phyloP scores from a whole-genome alignment of 2,113 vertebrate genomes.

The Propithecus coquereli region DNA sequence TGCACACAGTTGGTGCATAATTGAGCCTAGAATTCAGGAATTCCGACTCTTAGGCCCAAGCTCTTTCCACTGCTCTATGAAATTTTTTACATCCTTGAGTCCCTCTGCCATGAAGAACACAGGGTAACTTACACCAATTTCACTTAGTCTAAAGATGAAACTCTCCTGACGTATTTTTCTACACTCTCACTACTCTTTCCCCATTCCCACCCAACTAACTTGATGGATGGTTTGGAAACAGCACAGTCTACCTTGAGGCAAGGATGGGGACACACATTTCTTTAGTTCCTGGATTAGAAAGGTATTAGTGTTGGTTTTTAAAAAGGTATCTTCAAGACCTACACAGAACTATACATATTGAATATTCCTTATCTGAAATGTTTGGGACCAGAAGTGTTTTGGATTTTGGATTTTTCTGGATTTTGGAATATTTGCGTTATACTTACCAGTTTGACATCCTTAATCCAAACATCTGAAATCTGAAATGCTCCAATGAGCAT shows the following conservation, averaged over 20 bases:
- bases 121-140: background rate
- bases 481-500: background rate
- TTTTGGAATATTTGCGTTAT: background rate
- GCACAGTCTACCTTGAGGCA: background rate
- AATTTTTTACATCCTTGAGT: background rate
- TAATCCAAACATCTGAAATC: background rate
- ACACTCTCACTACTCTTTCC: background rate
- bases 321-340: background rate
- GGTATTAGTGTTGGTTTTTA: background rate
- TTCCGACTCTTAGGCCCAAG: background rate
- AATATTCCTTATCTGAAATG: background rate
- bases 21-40: background rate
- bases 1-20: background rate
- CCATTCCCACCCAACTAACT: background rate
- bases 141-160: background rate
- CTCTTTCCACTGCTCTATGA: background rate
- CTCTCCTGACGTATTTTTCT: background rate
- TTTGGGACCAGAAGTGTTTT: background rate
- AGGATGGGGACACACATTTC: background rate
- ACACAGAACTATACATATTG: background rate
- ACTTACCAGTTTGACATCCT: background rate
- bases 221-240: background rate
- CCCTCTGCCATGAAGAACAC: background rate
- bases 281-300: background rate
- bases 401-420: background rate